Evolutionary conservation across 2,113 vertebrate species (phyloP).

Genomic region (Litocranius walleri): DNA sequence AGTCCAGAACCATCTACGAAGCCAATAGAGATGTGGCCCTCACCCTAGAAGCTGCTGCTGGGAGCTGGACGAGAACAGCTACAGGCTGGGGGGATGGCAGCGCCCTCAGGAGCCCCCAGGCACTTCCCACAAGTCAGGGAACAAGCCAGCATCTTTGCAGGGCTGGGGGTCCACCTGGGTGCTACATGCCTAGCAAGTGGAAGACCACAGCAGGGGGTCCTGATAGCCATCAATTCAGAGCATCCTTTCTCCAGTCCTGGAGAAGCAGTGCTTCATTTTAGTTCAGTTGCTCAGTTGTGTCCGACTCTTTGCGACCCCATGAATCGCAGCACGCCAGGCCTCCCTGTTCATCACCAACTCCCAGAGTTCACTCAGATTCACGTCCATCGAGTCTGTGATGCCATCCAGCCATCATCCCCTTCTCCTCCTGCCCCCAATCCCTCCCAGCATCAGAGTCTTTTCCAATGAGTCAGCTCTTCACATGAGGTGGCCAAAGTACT

Average conservation of each 20-base stretch:
- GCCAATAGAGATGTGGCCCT: background rate
- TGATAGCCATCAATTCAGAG: background rate
- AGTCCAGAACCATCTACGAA: background rate
- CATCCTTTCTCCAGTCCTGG: background rate
- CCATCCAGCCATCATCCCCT: no score
- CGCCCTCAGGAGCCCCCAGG: no score
- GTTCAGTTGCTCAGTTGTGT: no score
- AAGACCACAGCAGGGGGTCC: background rate
- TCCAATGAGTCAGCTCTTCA: no score
- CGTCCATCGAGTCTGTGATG: no score
- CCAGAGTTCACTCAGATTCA: no score
- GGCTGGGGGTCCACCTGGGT: accelerated
- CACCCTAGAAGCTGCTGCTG: accelerated
- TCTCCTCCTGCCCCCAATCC: no score
- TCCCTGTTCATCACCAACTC: no score
- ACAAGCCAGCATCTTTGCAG: background rate
- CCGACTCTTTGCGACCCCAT: no score
- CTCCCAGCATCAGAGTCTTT: no score
- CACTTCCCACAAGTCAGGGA: accelerated
- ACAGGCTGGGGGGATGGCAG: accelerated
- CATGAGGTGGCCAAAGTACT: no score
- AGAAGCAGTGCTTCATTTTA: background rate
- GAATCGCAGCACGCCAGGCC: no score
- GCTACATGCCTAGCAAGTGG: accelerated
- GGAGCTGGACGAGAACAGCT: background rate